Conservation (phyloP, 2,888 invertebrate species). For the Leptinotarsa juncta region DNA sequence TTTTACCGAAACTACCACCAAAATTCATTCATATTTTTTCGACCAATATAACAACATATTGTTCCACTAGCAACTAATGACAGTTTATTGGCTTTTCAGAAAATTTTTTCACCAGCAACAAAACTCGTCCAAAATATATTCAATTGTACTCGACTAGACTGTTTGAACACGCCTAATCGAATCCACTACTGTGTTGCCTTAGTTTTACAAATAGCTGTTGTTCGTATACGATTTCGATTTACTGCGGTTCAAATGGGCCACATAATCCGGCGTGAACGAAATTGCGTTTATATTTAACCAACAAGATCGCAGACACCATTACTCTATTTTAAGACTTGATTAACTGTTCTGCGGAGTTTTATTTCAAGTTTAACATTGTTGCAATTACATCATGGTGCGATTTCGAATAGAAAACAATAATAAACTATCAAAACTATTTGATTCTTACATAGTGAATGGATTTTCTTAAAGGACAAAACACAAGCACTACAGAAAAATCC, state of each 20-base stretch:
- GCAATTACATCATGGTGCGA: conserved; percentile 6
- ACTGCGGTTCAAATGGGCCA: conserved; percentile 22
- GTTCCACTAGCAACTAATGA: too few species aligned
- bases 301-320: conserved; percentile 24
- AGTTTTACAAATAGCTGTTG: conserved; percentile 8
- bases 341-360: conserved; percentile 19
- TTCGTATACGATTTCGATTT: conserved; percentile 21
- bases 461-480: background rate
- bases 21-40: too few species aligned
- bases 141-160: too few species aligned
- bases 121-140: too few species aligned
- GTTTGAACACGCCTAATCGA: background rate
- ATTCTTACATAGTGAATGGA: background rate
- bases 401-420: conserved; percentile 1
- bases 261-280: conserved; percentile 24
- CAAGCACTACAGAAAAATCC: too few species aligned
- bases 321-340: conserved; percentile 27
- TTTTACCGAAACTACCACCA: too few species aligned
- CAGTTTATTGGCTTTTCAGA: too few species aligned
- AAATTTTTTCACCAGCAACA: too few species aligned
- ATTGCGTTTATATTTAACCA: conserved; percentile 27
- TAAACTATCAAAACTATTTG: background rate
- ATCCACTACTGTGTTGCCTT: background rate
- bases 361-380: conserved; percentile 19
- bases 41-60: too few species aligned